phyloP scores from a whole-genome alignment of 2,113 vertebrate genomes.

The Desmodus rotundus region DNA sequence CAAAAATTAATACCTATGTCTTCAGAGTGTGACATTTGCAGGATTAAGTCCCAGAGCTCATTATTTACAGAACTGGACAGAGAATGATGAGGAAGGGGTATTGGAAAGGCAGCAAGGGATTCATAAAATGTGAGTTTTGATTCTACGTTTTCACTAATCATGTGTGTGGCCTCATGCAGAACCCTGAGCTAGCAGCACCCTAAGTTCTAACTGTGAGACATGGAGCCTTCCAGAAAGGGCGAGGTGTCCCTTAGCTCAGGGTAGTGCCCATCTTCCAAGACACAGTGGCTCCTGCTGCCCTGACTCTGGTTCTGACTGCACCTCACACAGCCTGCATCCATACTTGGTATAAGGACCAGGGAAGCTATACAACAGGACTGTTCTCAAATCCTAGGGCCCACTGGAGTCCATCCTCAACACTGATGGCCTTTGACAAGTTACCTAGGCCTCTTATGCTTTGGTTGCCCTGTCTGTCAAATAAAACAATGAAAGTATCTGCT shows the following conservation, averaged over 20 bases:
- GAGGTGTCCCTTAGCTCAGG: not conserved
- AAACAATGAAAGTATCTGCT: not conserved
- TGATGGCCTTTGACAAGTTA: not conserved
- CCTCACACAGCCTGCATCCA: not conserved
- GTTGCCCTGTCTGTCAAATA: not conserved
- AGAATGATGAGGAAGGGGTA: not conserved
- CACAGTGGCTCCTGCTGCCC: not conserved
- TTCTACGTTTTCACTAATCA: not conserved
- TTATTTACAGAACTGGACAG: constrained; percentile 15
- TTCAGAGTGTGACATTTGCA: not conserved
- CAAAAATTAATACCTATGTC: not conserved
- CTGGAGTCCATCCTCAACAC: not conserved
- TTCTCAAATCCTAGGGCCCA: not conserved
- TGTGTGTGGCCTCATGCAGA: not conserved
- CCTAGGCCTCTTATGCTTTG: not conserved
- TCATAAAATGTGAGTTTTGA: not conserved
- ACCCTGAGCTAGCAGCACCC: not conserved
- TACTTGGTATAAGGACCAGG: not conserved
- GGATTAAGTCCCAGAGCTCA: not conserved
- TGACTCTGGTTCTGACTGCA: not conserved
- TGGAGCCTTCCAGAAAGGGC: not conserved
- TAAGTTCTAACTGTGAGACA: not conserved
- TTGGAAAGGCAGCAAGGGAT: not conserved
- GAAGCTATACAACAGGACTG: not conserved
- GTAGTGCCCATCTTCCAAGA: not conserved